Evolutionary conservation across 2,113 vertebrate genomes (phyloP), one percentile per base, ranked within the genome.

Genomic region (Hydrochoerus hydrochaeris): DNA sequence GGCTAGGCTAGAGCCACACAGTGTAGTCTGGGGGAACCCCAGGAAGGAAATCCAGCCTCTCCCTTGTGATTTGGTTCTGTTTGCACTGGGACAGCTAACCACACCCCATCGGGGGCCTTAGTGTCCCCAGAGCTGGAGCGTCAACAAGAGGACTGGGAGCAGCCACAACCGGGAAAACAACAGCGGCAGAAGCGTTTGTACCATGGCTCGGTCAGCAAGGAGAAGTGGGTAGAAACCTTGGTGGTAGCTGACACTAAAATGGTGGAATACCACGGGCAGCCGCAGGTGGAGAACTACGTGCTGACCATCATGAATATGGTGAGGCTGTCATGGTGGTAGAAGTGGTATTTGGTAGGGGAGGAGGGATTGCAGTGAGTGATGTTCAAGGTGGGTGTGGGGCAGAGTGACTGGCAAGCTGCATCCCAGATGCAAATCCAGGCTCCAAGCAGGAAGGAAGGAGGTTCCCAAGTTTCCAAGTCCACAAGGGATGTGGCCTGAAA

Each of bases 221-320:
- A 99, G 98, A 99, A 99, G 97, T 99, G 99, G 99, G 99, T 99
- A 98, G 99, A 99, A 96, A 99, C 99, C 0, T 98, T 99, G 98
- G 99, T 99, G 97, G 99, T 99, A 91, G 99, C 99, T 0, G 99
- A 99, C 85, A 77, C 99, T 63, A 99, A 99, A 96, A 99, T 99
- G 99, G 98, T 99, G 86, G 99, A 99, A 88, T 99, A 99, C 94
- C 99, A 99, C 0, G 99, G 99, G 35, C 99, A 98, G 3, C 98
- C 98, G 4, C 97, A 98, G 0, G 98, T 99, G 7, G 99, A 99
- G 98, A 99, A 98, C 97, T 99, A 99, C 0, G 98, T 99, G 92
- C 98, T 99, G 93, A 99, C 99, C 0, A 98, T 99, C 97, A 99
- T 99, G 99, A 99, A 99, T 98, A 99, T 99, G 98, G 99, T 99